Evolutionary conservation across 2,113 vertebrate species (phyloP).

Genomic region (Canis aureus): DNA sequence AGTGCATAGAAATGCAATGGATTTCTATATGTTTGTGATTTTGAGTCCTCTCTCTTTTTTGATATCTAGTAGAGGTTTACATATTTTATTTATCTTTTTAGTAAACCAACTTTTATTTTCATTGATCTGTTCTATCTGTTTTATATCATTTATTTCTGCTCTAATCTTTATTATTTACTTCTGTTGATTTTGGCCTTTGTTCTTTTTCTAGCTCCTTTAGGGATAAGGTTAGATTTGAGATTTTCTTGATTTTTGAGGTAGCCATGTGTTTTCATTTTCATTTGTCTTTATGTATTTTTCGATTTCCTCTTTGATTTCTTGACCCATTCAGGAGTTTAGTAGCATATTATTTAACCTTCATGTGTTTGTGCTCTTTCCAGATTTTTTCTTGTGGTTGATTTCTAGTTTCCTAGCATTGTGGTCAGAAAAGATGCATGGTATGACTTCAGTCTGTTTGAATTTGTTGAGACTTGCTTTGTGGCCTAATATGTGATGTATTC

Average conservation of each 20-base stretch:
- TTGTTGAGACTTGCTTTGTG: not conserved
- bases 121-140: not conserved
- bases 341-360: not conserved
- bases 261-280: not conserved
- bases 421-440: not conserved
- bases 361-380: not conserved
- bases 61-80: not conserved
- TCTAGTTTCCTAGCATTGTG: not conserved
- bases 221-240: not conserved
- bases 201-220: not conserved
- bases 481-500: not conserved
- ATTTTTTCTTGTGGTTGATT: not conserved
- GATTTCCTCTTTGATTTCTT: not conserved
- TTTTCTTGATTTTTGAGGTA: not conserved
- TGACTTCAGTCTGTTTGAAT: not conserved
- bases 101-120: not conserved
- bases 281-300: not conserved
- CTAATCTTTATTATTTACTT: not conserved
- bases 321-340: not conserved
- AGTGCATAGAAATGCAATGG: not conserved
- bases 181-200: not conserved
- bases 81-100: not conserved
- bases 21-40: not conserved
- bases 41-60: not conserved
- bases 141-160: not conserved